Base-by-base conservation (phyloP, 2,797 vertebrate genomes). In the Arnoldichthys spilopterus region DNA sequence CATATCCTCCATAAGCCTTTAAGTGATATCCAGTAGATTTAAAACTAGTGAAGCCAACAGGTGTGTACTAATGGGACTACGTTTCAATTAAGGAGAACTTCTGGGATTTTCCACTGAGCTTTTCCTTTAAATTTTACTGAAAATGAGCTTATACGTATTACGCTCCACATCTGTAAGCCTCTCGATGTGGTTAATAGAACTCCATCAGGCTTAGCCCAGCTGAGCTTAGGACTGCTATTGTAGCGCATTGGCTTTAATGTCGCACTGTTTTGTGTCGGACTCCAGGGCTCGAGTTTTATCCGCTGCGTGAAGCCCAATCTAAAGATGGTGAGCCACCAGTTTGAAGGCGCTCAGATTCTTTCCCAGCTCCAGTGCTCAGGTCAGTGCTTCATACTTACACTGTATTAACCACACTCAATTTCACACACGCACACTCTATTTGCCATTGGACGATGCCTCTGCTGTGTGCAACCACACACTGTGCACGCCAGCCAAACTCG, bases 291-390 rank as follows among this genome's bases (percentile, higher is more conserved):
- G 11, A 97, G 96, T 79, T 99, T 99, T 86, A 94, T 99, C 87
- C 98, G 98, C 84, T 99, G 98, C 78, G 96, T 99, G 82, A 99
- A 99, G 72, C 98, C 98, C 11, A 99, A 99, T 89, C 92, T 99
- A 91, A 98, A 97, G 95, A 99, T 99, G 98, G 88, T 96, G 84
- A 96, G 94, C 88, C 97, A 98, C 86, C 93, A 96, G 84, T 99
- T 99, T 82, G 97, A 99, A 93, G 98, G 98, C 34, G 94, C 94
- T 69, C 98, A 99, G 87, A 99, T 99, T 59, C 94, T 99, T 30
- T 99, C 98, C 15, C 98, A 99, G 88, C 96, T 99, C 77, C 98
- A 99, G 81, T 99, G 98, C 88, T 98, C 97, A 85, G 97, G 97
- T 98, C 88, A 85, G 82, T 81, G 68, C 26, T 37, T 5, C 22